phyloP scores from a whole-genome alignment of 1,140 invertebrate genomes.

The Conopomorpha cramerella region DNA sequence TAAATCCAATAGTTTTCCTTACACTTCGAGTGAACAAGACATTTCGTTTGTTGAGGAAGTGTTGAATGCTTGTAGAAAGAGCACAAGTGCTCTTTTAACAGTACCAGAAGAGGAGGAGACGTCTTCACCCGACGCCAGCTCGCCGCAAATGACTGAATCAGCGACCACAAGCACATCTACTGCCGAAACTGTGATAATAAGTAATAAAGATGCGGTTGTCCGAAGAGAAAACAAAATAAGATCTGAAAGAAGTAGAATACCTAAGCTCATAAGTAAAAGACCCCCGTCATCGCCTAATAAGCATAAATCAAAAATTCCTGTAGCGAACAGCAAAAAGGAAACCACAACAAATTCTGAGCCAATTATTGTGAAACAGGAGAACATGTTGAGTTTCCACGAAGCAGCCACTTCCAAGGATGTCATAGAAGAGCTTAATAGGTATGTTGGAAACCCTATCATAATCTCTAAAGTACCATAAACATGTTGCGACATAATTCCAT shows the following conservation, averaged over 20 bases:
- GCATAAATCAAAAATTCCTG: conserved; percentile 36
- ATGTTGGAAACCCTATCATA: conserved; percentile 7
- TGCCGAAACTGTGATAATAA: conserved; percentile 64
- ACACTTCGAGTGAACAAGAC: conserved; percentile 25
- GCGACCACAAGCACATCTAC: conserved; percentile 70
- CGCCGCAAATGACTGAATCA: conserved; percentile 65
- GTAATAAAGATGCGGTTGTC: conserved; percentile 40
- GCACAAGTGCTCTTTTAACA: conserved; percentile 51
- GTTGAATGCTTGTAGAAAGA: conserved; percentile 42
- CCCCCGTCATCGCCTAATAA: conserved; percentile 40
- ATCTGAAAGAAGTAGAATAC: conserved; percentile 49
- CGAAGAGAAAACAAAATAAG: conserved; percentile 22
- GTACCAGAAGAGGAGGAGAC: conserved; percentile 69
- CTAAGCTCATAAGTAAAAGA: conserved; percentile 36
- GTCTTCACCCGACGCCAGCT: conserved; percentile 46
- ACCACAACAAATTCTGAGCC: conserved; percentile 20
- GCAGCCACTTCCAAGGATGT: conserved; percentile 75
- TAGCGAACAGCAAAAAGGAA: conserved; percentile 20
- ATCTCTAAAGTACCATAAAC: too few species aligned
- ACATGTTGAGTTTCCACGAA: conserved; percentile 69
- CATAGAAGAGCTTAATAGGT: conserved; percentile 74
- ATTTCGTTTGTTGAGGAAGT: conserved; percentile 49
- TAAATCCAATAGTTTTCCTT: conserved; percentile 39
- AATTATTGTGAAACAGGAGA: conserved; percentile 51
- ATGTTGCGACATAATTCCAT: too few species aligned